Conservation (phyloP, 2,888 invertebrate species). For the Synergus umbraculus region DNA sequence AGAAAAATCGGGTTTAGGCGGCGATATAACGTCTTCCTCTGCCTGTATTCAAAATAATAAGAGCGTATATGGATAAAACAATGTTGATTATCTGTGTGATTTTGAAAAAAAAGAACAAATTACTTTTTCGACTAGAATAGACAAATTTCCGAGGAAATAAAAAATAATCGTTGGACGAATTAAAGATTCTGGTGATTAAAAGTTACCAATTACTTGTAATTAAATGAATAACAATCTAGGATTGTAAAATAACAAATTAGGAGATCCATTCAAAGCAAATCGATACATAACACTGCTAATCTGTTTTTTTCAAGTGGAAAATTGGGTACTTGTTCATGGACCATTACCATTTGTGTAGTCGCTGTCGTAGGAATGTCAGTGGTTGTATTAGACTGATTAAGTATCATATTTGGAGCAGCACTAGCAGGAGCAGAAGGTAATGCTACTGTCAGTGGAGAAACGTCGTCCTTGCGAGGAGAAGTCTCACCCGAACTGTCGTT, state of each 20-base stretch:
- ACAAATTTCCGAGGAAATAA: no score
- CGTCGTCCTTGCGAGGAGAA: constrained; percentile 19
- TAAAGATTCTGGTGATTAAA: not conserved
- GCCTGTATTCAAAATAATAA: constrained; percentile 4
- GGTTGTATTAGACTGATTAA: constrained; percentile 20
- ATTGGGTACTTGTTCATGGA: not conserved
- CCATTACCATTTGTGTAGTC: constrained; percentile 33
- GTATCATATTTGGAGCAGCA: constrained; percentile 29
- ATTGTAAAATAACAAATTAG: not conserved
- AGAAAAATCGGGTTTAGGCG: constrained; percentile 90
- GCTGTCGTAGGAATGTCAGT: constrained; percentile 13
- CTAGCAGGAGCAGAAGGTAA: constrained; percentile 23
- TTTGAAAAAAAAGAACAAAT: no score
- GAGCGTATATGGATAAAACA: not conserved
- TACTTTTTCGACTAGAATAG: no score
- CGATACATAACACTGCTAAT: not conserved
- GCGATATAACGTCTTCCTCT: constrained; percentile 83
- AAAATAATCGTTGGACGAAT: no score
- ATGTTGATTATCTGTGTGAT: no score
- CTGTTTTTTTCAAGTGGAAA: not conserved
- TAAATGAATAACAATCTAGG: not conserved
- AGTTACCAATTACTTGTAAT: not conserved
- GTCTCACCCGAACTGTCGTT: constrained; percentile 29
- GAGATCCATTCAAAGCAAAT: not conserved
- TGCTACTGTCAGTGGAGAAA: constrained; percentile 14